These are phyloP conservation scores for Isoperla grammatica DNA, from an alignment of 2,888 invertebrate species.

Conservation along the genomic window DNA sequence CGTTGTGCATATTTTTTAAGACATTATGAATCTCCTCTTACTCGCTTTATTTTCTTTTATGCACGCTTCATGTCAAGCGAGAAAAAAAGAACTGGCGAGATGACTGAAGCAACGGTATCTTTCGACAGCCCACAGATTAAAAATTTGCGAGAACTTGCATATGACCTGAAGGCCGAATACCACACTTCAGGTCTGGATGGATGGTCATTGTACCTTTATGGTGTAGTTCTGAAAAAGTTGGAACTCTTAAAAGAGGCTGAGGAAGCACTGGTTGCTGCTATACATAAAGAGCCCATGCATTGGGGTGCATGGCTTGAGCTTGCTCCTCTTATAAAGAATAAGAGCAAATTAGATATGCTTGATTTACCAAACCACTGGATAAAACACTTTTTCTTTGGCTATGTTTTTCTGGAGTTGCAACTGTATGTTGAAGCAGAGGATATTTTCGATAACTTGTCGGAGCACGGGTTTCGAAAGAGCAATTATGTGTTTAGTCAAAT, in stretches of 20 bases:
- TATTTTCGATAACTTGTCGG: slow-evolving; percentile 68
- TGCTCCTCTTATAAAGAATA: slow-evolving; percentile 75
- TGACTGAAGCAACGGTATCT: slow-evolving; percentile 59
- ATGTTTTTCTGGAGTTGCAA: slow-evolving; percentile 84
- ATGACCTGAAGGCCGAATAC: slow-evolving; percentile 54
- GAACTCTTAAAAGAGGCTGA: slow-evolving; percentile 74
- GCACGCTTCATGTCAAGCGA: slow-evolving; percentile 84
- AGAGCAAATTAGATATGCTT: slow-evolving; percentile 57
- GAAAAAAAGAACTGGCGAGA: slow-evolving; percentile 81
- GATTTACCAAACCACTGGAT: slow-evolving; percentile 85
- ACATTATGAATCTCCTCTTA: slow-evolving; percentile 62
- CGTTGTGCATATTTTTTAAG: slow-evolving; percentile 73
- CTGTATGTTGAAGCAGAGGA: slow-evolving; percentile 84
- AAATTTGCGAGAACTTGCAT: slow-evolving; percentile 50
- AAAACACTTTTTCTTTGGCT: slow-evolving; percentile 85
- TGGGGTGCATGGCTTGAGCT: slow-evolving; percentile 97
- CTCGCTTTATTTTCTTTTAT: slow-evolving; percentile 79
- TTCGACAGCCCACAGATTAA: slow-evolving; percentile 51
- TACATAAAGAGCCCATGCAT: slow-evolving; percentile 72
- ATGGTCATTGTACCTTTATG: slow-evolving; percentile 82
- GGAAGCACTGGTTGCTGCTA: slow-evolving; percentile 70
- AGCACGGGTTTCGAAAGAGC: slow-evolving; percentile 78
- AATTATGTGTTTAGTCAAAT: slow-evolving; percentile 87
- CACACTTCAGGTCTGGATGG: slow-evolving; percentile 68
- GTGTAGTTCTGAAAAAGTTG: slow-evolving; percentile 81